Percentiles rank a stretch among this genome's conserved stretches.
Conservation (phyloP, 2,888 invertebrate species). For the Ptilodon capucinus region DNA sequence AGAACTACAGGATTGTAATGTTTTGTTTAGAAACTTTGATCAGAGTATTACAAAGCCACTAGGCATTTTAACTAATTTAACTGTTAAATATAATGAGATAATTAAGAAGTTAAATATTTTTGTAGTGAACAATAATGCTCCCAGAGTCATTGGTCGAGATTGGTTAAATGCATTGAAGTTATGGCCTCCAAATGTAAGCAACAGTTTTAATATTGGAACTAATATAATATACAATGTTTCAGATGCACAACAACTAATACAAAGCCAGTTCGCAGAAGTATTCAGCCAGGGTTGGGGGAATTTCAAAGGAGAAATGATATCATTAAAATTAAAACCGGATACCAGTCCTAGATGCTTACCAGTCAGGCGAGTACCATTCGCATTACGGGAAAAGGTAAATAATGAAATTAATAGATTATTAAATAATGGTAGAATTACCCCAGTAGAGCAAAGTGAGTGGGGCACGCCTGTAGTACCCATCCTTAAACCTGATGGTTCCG, state of each 20-base stretch:
- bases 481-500: neutral
- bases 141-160: neutral
- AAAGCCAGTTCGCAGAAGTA: neutral
- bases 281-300: neutral
- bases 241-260: neutral
- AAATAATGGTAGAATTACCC: neutral
- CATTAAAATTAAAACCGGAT: neutral
- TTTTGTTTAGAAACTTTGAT: neutral
- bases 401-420: neutral
- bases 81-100: neutral
- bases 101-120: neutral
- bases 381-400: neutral
- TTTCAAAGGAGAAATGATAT: neutral
- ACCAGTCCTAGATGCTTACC: neutral
- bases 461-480: neutral
- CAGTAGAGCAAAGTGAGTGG: neutral
- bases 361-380: neutral
- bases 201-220: neutral
- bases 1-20: neutral
- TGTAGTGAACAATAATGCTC: neutral
- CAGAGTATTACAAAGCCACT: neutral
- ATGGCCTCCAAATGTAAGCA: no score
- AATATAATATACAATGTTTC: neutral
- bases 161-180: no score
- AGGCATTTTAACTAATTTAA: no score